Percentiles rank a stretch among this genome's conserved stretches.
Conservation (phyloP, 2,888 invertebrate genomes). For the Acleris sparsana region DNA sequence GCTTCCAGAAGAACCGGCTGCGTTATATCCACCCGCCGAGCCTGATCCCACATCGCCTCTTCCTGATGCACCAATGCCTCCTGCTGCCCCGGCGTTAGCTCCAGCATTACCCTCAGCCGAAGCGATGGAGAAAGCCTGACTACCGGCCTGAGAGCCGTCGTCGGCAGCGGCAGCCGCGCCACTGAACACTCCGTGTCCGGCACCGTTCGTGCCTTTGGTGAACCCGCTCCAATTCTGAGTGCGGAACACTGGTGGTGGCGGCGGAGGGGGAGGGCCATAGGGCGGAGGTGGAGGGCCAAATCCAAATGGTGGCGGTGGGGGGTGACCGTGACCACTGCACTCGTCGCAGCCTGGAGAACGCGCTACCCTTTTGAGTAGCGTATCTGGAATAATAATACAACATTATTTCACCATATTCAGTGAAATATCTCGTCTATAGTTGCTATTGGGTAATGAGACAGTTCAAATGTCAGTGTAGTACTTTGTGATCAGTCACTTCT, state of each 20-base stretch:
- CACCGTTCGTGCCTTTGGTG: slow-evolving; percentile 50
- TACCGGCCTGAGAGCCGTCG: slow-evolving; percentile 44
- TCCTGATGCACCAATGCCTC: not conserved
- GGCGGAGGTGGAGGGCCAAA: not conserved
- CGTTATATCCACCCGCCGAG: slow-evolving; percentile 1
- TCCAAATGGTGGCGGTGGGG: slow-evolving; percentile 33
- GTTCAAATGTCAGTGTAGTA: not conserved
- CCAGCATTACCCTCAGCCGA: slow-evolving; percentile 38
- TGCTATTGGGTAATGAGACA: not conserved
- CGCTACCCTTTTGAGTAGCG: slow-evolving; percentile 44
- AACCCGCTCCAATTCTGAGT: slow-evolving; percentile 66
- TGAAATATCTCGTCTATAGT: not conserved
- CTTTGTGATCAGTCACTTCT: too few relatives aligned
- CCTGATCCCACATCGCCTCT: slow-evolving; percentile 7
- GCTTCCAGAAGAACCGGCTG: not conserved
- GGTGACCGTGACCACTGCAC: slow-evolving; percentile 37
- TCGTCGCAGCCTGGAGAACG: slow-evolving; percentile 48
- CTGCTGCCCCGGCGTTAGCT: slow-evolving; percentile 7
- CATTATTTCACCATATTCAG: not conserved
- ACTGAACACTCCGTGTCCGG: slow-evolving; percentile 59
- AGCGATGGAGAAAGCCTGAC: slow-evolving; percentile 57
- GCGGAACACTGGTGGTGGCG: slow-evolving; percentile 50
- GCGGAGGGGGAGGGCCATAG: slow-evolving; percentile 29
- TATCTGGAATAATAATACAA: slow-evolving; percentile 44
- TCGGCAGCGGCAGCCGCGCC: slow-evolving; percentile 56